Evolutionary conservation across 64 coral and sea anemone genomes (phyloP), one percentile per base, ranked within the genome.

Genomic region (Trachythela sp.): DNA sequence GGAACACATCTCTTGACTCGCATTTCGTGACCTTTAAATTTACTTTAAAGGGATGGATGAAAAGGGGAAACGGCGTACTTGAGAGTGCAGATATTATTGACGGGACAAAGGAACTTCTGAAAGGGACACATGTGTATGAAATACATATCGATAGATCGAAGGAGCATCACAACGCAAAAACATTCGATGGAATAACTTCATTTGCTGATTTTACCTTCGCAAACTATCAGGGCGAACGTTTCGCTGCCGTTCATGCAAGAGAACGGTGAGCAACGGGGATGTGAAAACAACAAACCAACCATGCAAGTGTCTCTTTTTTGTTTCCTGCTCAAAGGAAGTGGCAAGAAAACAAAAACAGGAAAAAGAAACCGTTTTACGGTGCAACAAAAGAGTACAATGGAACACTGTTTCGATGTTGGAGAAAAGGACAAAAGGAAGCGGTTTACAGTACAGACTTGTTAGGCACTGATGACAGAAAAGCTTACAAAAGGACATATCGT

Each of bases 11-110:
- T 56, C 50, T 94, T 29, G 92, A 94, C 38, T 86, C 87, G 29
- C 92, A 90, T 49, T 90, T 89, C 67, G 88, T 84, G 40, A 94
- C 48, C 24, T 86, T 93, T 41, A 93, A 93, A 43, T 93, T 93
- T 90, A 54, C 88, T 39, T 52, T 93, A 17, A 76, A 77, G 36
- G 38, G 36, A 3, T 87, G 76, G 42, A 89, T 86, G 85, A 84
- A 54, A 72, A 84, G 27, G 86, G 48, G 39, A 84, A 89, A 86
- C 35, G 85, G 50, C 36, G 48, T 91, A 30, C 24, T 31, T 37
- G 87, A 43, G 38, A 85, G 34, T 59, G 86, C 86, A 39, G 76
- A 92, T 18, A 85, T 72, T 2, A 48, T 77, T 11, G 67, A 88
- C 17, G 87, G 87, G 29, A 88, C 87, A 29, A 88, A 14, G 43